Base-by-base conservation (phyloP, 2,888 invertebrate species). In the Eristalinus aeneus region DNA sequence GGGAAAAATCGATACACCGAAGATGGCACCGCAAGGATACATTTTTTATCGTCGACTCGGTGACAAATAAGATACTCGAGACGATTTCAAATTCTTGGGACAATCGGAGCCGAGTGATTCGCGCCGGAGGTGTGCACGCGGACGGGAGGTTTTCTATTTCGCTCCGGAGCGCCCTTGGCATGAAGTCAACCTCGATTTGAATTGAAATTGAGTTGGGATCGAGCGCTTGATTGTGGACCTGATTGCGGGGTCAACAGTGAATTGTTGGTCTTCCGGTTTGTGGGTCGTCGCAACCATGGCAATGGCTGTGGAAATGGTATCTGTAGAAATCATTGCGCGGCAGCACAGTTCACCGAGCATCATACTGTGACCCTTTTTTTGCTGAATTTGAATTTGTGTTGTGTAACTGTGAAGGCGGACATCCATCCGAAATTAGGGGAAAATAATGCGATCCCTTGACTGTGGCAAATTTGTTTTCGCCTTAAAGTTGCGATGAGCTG, bases 1-100 rank as follows among this genome's bases (percentile, higher is more conserved):
- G 67, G 54, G 54, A 36, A 73, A 79, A 79, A 79, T 79, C 72
- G 65, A 80, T 80, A 69, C 4, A 46, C 46, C 56, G 20, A 60
- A 68, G 9, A 27, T 27, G 39, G 56, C 64, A 46, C 31, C 1
- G 39, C 36, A 4, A 58, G 63, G 56, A 56, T 56, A 10, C 67
- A 67, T 69, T 65, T 78, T 27, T 78, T 54, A 68, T 68, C 20
- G 5, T 63, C 34, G 60, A 79, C 65, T 79, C 46, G 65, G 34
- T 67, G 58, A 79, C 53, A 78, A 78, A 65, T 53, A 31, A 71
- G 68, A 69, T 36, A 64, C 63, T 32, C 46, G 16, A 75, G 36
- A 46, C 31, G 67, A 46, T 16, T 54, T 63, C 69, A 56, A 63
- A 56, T 22, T 69, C 22, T 31, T 46, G 31, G 31, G 23, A 56